Evolutionary conservation across 2,888 invertebrate species (phyloP), one percentile per base, ranked within the genome.

Genomic region (Sinotaia quadrata): DNA sequence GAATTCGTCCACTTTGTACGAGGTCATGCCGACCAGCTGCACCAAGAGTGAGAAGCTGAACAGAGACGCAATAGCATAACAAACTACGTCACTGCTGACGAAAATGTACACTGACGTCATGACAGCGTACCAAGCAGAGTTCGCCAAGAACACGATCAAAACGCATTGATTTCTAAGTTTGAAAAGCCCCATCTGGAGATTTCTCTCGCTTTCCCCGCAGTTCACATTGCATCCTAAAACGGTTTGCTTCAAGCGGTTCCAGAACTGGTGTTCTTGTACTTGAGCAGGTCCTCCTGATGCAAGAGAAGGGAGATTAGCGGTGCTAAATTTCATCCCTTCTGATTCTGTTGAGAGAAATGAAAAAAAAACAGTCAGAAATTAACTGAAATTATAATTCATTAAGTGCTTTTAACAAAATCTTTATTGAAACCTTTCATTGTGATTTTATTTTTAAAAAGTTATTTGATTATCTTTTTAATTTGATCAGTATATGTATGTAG

Each of bases 11-110:
- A 72, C 56, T 44, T 77, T 76, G 68, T 79, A 76, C 4, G 75
- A 73, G 1, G 75, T 75, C 70, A 80, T 68, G 0, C 80, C 80
- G 2, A 79, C 59, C 7, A 80, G 65, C 54, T 80, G 79, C 4
- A 80, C 71, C 12, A 76, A 36, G 1, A 79, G 67, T 4, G 77
- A 78, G 29, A 80, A 74, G 41, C 80, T 78, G 61, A 79, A 80
- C 8, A 80, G 68, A 8, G 72, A 74, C 8, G 73, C 76, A 10
- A 77, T 74, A 33, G 73, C 71, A 49, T 79, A 75, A 41, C 80
- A 76, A 36, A 78, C 74, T 2, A 76, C 71, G 60, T 77, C 74
- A 56, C 72, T 74, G 54, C 74, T 67, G 27, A 75, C 73, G 15
- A 74, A 62, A 36, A 74, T 44, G 56, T 78, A 80, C 41, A 80